Percentiles rank a stretch among this genome's conserved stretches.
These are phyloP conservation scores for Muscicapa comitata DNA, from an alignment of 2,797 vertebrate genomes.

Conservation along the genomic window DNA sequence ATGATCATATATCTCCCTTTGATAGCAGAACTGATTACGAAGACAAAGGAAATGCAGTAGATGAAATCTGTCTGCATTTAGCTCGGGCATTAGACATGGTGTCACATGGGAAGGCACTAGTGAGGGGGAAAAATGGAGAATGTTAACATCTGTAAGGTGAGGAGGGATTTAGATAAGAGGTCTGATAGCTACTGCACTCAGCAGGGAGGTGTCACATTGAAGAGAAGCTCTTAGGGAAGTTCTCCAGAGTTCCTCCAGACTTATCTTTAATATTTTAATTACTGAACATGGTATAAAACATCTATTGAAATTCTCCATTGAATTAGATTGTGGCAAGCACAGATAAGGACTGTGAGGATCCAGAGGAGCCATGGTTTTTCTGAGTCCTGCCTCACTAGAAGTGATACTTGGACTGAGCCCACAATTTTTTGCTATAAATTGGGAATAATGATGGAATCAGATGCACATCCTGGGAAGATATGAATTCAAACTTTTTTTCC, in stretches of 20 bases:
- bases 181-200: neutral
- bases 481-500: neutral
- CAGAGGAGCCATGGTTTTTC: neutral
- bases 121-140: neutral
- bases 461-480: neutral
- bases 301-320: neutral
- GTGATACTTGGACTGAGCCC: neutral
- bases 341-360: neutral
- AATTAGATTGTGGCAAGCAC: neutral
- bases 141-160: neutral
- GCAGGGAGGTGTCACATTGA: neutral
- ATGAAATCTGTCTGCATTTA: constrained; percentile 23
- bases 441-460: neutral
- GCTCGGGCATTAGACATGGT: neutral
- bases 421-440: neutral
- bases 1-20: neutral
- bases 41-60: constrained; percentile 14
- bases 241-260: neutral
- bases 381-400: neutral
- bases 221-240: neutral
- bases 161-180: neutral
- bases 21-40: neutral
- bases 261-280: neutral
- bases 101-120: neutral
- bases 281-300: neutral